These are phyloP conservation scores for Tachysurus vachellii DNA, from an alignment of 2,113 vertebrate genomes.

Conservation along the genomic window DNA sequence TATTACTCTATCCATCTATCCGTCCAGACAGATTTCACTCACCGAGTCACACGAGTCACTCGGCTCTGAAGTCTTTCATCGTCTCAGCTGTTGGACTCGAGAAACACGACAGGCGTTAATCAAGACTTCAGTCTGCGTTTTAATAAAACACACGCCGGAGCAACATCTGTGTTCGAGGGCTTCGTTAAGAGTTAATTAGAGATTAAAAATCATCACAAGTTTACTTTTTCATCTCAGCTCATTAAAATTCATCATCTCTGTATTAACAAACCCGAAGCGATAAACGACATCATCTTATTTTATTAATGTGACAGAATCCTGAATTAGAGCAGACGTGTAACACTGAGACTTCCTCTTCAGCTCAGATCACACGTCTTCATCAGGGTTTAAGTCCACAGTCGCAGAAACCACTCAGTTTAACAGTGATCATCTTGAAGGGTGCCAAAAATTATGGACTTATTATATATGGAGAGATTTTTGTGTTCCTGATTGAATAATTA, in stretches of 20 bases:
- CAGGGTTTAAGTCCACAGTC: neutral
- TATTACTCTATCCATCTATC: neutral
- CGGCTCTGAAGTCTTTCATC: neutral
- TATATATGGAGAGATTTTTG: neutral
- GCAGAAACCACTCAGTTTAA: neutral
- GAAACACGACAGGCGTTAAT: neutral
- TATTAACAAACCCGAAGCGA: neutral
- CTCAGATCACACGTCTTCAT: neutral
- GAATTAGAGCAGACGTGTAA: neutral
- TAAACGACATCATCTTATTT: neutral
- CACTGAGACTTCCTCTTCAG: neutral
- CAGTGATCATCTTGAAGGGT: neutral
- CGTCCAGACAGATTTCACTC: neutral
- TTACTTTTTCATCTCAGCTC: neutral
- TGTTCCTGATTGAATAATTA: neutral
- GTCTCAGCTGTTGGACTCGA: neutral
- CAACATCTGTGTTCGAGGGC: neutral
- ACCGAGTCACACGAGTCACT: neutral
- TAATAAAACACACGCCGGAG: neutral
- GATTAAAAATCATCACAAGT: neutral
- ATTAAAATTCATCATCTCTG: neutral
- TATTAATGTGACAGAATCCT: neutral
- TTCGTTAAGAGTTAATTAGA: slow-evolving; percentile 11
- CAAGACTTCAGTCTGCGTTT: neutral
- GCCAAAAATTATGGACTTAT: neutral